Conservation (phyloP, 2,888 invertebrate genomes). For the Synanthedon myopaeformis region DNA sequence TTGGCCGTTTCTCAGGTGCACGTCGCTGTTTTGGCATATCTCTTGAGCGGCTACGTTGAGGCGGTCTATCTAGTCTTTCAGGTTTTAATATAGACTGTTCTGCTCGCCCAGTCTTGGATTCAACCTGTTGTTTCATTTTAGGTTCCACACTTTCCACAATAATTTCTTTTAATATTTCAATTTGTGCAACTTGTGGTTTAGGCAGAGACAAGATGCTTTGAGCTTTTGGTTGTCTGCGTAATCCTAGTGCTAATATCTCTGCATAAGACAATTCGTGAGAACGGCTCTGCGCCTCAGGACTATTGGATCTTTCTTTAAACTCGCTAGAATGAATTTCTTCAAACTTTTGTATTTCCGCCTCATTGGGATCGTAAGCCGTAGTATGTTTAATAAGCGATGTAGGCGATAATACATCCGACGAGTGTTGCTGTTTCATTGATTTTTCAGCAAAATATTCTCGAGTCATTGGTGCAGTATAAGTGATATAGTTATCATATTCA, state of each 20-base stretch:
- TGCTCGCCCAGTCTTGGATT: constrained; percentile 22
- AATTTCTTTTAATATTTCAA: constrained; percentile 47
- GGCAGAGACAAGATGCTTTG: constrained; percentile 36
- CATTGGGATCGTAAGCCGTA: not conserved
- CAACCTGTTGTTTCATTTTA: constrained; percentile 20
- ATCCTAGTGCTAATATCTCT: constrained; percentile 77
- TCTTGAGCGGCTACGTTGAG: constrained; percentile 44
- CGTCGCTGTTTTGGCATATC: constrained; percentile 52
- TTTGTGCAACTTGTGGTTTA: constrained; percentile 49
- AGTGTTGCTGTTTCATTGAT: constrained; percentile 18
- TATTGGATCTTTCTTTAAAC: constrained; percentile 26
- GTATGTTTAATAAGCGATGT: not conserved
- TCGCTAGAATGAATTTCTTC: constrained; percentile 18
- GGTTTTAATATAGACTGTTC: constrained; percentile 19
- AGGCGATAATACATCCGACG: constrained; percentile 13
- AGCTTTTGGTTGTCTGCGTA: constrained; percentile 43
- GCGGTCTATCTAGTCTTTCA: constrained; percentile 16
- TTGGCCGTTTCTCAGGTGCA: constrained; percentile 45
- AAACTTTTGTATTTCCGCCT: not conserved
- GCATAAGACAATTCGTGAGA: constrained; percentile 80
- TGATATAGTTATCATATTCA: constrained; percentile 21
- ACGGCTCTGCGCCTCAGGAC: constrained; percentile 29
- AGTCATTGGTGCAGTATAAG: constrained; percentile 7
- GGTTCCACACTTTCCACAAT: constrained; percentile 36
- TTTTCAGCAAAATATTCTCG: constrained; percentile 16